Conservation (phyloP, 2,888 invertebrate genomes). For the Apodemia zela region DNA sequence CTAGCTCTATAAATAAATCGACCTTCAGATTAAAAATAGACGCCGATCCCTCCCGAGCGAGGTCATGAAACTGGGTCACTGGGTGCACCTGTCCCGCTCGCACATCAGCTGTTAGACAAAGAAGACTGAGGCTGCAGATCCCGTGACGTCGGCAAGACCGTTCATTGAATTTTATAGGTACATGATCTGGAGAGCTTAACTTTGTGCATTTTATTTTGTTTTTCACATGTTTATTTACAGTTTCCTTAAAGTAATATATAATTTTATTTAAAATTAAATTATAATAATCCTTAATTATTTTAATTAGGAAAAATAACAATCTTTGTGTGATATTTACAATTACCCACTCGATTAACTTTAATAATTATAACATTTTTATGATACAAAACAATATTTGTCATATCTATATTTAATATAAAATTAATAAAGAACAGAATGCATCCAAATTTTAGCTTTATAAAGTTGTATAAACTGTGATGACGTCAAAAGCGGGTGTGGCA, state of each 20-base stretch:
- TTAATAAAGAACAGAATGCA: not conserved
- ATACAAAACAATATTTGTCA: not conserved
- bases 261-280: not conserved
- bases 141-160: constrained; percentile 66
- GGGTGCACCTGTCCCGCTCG: constrained; percentile 48
- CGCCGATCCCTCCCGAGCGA: constrained; percentile 69
- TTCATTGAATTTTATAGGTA: constrained; percentile 74
- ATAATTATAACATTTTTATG: not conserved
- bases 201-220: constrained; percentile 46
- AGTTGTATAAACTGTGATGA: constrained; percentile 49
- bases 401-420: not conserved
- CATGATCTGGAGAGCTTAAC: constrained; percentile 39
- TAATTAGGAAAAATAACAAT: not conserved
- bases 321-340: not conserved
- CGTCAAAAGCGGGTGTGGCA: constrained; percentile 77
- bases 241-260: not conserved
- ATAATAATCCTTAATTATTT: not conserved
- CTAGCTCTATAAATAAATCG: constrained; percentile 72
- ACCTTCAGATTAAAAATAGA: constrained; percentile 80
- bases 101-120: constrained; percentile 40
- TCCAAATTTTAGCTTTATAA: not conserved
- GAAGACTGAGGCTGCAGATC: constrained; percentile 51
- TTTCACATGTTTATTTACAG: constrained; percentile 16
- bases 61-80: constrained; percentile 76
- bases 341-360: too few relatives aligned